Conservation (phyloP, 2,797 vertebrate genomes). For the Glossophaga mutica region DNA sequence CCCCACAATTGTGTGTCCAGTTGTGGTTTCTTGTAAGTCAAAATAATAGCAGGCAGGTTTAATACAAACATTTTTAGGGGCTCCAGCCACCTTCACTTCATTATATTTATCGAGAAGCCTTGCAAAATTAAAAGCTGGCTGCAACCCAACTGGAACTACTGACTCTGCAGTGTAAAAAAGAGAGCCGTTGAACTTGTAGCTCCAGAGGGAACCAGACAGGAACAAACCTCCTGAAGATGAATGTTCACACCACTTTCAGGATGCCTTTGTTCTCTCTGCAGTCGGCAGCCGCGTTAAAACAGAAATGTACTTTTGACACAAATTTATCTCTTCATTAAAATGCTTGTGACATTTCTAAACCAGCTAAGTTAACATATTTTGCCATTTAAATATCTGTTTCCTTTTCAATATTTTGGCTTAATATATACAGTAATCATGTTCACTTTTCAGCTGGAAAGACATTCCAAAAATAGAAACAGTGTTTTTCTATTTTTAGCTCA, state of each 20-base stretch:
- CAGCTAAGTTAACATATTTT: constrained; percentile 46
- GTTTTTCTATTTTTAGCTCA: constrained; percentile 75
- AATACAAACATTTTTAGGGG: not conserved
- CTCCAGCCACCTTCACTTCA: not conserved
- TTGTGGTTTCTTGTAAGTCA: not conserved
- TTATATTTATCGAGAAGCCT: constrained; percentile 5
- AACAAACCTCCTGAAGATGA: not conserved
- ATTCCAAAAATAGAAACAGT: constrained; percentile 71
- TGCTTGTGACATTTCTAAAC: not conserved
- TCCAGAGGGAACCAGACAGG: not conserved
- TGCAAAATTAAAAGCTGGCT: constrained; percentile 10
- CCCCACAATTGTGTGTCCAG: not conserved
- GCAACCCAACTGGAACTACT: not conserved
- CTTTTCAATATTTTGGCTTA: constrained; percentile 42
- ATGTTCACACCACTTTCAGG: not conserved
- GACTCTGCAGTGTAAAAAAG: not conserved
- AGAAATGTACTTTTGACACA: not conserved
- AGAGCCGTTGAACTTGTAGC: not conserved
- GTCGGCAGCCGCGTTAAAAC: not conserved
- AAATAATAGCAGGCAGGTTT: not conserved
- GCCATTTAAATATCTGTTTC: constrained; percentile 35
- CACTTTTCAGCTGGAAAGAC: constrained; percentile 61
- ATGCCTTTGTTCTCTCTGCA: not conserved
- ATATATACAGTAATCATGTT: constrained; percentile 51
- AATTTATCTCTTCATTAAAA: constrained; percentile 22